Evolutionary conservation across 2,797 vertebrate species (phyloP), one percentile per base, ranked within the genome.

Genomic region (Cryptoprocta ferox): DNA sequence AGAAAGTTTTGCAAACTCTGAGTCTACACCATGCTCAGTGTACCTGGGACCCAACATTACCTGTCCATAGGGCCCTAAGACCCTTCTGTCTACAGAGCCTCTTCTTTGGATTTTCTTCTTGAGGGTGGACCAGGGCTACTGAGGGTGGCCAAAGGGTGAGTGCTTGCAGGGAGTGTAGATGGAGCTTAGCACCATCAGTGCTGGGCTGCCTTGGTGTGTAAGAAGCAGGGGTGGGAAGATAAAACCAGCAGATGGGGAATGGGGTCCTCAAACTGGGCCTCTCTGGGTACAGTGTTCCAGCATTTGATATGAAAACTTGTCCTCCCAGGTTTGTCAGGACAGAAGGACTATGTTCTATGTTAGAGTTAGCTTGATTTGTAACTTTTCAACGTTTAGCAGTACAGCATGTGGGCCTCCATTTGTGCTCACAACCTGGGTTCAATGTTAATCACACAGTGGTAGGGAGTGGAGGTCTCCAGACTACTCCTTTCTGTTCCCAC

Each of bases 361-460:
- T 35, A 61, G 7, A 61, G 24, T 11, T 53, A 9, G 50, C 61
- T n/a, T 61, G 39, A 37, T 90, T 70, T 42, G 2, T 78, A 53
- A 53, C 39, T 76, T 81, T 37, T 76, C 35, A 59, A 26, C 15
- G 56, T 59, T 59, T 59, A 59, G 56, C 56, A 24, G 56, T 59
- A 59, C 21, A 9, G 56, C 56, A 59, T 24, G 15, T 1, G 21
- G 42, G 3, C 18, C 16, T 56, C 32, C 76, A 18, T 35, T 12
- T 59, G 39, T 66, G 56, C n/a, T 80, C 2, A 7, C 0, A 0
- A 5, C 53, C 37, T 32, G 45, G 19, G 3, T 28, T 50, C 68
- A n/a, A 1, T 0, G 5, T 35, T 21, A 13, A 2, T 30, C 3
- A 15, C 0, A 32, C 12, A 50, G 5, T 59, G 30, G 11, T 39